Evolutionary conservation across 2,888 invertebrate genomes (phyloP).

Genomic region (Andrena chrysosceles): DNA sequence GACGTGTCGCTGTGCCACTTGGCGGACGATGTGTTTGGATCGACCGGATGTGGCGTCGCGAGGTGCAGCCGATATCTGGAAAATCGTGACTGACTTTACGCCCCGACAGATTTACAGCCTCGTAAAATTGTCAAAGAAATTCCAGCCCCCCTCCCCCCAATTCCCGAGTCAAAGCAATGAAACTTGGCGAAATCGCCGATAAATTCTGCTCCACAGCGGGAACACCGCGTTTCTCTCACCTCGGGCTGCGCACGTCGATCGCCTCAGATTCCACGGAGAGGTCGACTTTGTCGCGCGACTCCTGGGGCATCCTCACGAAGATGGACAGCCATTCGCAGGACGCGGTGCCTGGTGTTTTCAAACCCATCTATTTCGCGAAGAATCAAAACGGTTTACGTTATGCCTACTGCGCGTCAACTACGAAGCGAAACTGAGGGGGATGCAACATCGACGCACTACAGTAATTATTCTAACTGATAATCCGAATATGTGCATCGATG

Average conservation of each 20-base stretch:
- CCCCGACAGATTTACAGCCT: conserved; percentile 50
- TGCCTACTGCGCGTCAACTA: background rate
- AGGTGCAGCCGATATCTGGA: conserved; percentile 89
- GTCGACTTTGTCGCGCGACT: conserved; percentile 91
- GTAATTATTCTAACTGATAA: too few species aligned
- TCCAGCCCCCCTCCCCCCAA: conserved; percentile 8
- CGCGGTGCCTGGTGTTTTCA: conserved; percentile 91
- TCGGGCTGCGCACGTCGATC: conserved; percentile 82
- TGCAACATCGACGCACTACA: too few species aligned
- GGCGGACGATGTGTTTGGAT: conserved; percentile 93
- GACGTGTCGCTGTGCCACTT: conserved; percentile 90
- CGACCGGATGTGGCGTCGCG: conserved; percentile 92
- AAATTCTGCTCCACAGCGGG: conserved; percentile 26
- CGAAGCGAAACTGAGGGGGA: background rate
- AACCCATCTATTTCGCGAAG: conserved; percentile 88
- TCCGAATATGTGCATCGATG: too few species aligned
- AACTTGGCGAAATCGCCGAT: conserved; percentile 44
- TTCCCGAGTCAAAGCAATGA: conserved; percentile 47
- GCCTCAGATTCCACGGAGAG: conserved; percentile 87
- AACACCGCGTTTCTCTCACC: conserved; percentile 66
- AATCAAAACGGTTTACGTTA: conserved; percentile 1
- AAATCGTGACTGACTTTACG: conserved; percentile 72
- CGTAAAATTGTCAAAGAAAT: conserved; percentile 85
- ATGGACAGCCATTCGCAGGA: conserved; percentile 96
- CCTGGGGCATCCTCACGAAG: conserved; percentile 91